Conservation (phyloP, 2,888 invertebrate species). For the Lampropteryx suffumata region DNA sequence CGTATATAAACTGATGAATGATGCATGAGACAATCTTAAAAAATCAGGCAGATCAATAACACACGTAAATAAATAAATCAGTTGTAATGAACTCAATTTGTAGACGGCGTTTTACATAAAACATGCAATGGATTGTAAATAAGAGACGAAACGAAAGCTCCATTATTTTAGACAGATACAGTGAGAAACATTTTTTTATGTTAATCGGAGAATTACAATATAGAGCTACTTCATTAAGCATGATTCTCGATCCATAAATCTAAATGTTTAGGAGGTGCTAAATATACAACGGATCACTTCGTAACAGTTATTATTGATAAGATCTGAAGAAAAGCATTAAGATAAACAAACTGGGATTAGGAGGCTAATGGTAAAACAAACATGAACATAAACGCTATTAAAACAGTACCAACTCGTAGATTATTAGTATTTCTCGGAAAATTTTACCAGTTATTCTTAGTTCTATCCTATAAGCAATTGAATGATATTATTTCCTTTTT, state of each 20-base stretch:
- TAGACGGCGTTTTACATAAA: conserved; percentile 23
- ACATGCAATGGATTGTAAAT: conserved; percentile 29
- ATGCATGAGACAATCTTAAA: conserved; percentile 55
- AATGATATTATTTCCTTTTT: conserved; percentile 44
- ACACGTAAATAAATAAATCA: conserved; percentile 22
- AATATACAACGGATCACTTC: conserved; percentile 26
- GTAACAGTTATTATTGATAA: conserved; percentile 38
- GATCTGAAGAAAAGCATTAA: conserved; percentile 57
- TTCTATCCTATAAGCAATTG: neutral
- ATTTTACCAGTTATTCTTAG: neutral
- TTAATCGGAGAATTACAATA: conserved; percentile 59
- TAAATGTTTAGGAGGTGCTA: conserved; percentile 55
- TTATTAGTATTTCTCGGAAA: conserved; percentile 18
- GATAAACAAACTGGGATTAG: conserved; percentile 48
- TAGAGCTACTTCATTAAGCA: conserved; percentile 72
- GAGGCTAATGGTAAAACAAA: conserved; percentile 33
- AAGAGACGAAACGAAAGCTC: conserved; percentile 40
- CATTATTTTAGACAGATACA: conserved; percentile 39
- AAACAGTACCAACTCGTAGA: conserved; percentile 12
- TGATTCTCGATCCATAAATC: conserved; percentile 77
- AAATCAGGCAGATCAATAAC: conserved; percentile 15
- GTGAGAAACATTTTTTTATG: conserved; percentile 60
- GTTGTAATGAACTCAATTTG: conserved; percentile 32
- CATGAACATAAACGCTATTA: conserved; percentile 23
- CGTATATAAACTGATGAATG: conserved; percentile 70